Conservation (phyloP, 1,140 invertebrate species). For the Probaryconus sp. region DNA sequence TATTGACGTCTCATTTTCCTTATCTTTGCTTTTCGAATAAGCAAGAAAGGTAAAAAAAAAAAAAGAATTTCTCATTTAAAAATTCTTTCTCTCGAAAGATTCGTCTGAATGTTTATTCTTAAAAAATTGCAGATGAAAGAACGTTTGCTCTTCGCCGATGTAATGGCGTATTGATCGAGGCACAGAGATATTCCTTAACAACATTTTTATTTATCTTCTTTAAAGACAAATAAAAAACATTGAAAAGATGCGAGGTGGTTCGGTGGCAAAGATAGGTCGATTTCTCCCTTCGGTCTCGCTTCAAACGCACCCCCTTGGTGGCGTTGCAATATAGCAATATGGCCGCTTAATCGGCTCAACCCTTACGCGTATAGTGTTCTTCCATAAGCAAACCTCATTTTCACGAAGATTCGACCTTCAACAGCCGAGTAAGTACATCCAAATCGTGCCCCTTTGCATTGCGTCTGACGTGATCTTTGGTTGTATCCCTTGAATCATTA, state of each 20-base stretch:
- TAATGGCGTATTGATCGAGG: slow-evolving; percentile 37
- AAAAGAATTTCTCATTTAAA: too few relatives aligned
- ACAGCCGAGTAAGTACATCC: slow-evolving; percentile 12
- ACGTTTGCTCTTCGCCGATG: not conserved
- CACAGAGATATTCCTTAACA: not conserved
- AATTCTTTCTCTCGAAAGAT: too few relatives aligned
- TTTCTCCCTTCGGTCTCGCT: slow-evolving; percentile 26
- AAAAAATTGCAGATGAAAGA: too few relatives aligned
- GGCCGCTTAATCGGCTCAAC: slow-evolving; percentile 47
- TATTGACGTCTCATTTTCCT: too few relatives aligned
- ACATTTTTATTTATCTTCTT: slow-evolving; percentile 32
- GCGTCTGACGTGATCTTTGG: not conserved
- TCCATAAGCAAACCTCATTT: slow-evolving; percentile 7
- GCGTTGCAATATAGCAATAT: slow-evolving; percentile 37
- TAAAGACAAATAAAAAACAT: slow-evolving; percentile 26
- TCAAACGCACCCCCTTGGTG: slow-evolving; percentile 16
- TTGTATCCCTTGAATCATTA: not conserved
- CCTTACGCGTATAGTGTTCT: slow-evolving; percentile 31
- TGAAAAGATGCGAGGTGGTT: slow-evolving; percentile 29
- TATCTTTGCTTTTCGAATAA: too few relatives aligned
- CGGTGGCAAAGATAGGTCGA: slow-evolving; percentile 40
- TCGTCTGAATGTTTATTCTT: too few relatives aligned
- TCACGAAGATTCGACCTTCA: slow-evolving; percentile 1
- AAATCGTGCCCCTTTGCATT: slow-evolving; percentile 1
- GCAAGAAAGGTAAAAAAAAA: too few relatives aligned